phyloP scores from a whole-genome alignment of 2,888 invertebrate genomes.

The Callimorpha dominula region DNA sequence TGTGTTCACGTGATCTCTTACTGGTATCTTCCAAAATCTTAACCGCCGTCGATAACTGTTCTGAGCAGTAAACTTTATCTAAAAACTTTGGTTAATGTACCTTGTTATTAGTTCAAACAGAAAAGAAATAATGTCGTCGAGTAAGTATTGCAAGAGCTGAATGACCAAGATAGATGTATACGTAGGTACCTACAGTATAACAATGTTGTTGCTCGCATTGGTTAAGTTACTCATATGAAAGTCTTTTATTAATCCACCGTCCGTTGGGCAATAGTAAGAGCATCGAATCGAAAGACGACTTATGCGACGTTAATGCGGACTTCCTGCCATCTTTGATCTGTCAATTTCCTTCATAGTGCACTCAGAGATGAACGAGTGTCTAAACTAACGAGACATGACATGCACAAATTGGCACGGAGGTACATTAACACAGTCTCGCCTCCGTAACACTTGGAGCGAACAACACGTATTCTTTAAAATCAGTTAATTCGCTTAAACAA shows the following conservation, averaged over 20 bases:
- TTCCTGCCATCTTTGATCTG: constrained; percentile 81
- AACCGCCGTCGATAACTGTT: background rate
- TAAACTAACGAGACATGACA: constrained; percentile 66
- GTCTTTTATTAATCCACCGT: constrained; percentile 20
- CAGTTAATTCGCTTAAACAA: constrained; percentile 77
- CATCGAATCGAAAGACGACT: constrained; percentile 69
- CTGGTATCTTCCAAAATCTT: constrained; percentile 49
- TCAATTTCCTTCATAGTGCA: constrained; percentile 81
- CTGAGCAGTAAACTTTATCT: background rate
- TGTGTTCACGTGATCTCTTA: constrained; percentile 65
- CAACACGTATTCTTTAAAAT: constrained; percentile 72
- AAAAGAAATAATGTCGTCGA: background rate
- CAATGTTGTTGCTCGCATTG: constrained; percentile 15
- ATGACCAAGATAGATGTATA: background rate
- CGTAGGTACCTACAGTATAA: background rate
- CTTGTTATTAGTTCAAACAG: background rate
- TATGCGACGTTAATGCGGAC: constrained; percentile 77
- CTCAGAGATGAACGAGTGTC: constrained; percentile 65
- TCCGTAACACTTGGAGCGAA: constrained; percentile 32
- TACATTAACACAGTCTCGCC: constrained; percentile 26
- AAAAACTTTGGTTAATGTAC: background rate
- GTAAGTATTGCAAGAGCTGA: background rate
- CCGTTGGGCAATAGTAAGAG: constrained; percentile 56
- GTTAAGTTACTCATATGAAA: constrained; percentile 20
- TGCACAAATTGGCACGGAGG: constrained; percentile 68